Conservation (phyloP, 2,113 vertebrate genomes). For the Odontophorus gujanensis region DNA sequence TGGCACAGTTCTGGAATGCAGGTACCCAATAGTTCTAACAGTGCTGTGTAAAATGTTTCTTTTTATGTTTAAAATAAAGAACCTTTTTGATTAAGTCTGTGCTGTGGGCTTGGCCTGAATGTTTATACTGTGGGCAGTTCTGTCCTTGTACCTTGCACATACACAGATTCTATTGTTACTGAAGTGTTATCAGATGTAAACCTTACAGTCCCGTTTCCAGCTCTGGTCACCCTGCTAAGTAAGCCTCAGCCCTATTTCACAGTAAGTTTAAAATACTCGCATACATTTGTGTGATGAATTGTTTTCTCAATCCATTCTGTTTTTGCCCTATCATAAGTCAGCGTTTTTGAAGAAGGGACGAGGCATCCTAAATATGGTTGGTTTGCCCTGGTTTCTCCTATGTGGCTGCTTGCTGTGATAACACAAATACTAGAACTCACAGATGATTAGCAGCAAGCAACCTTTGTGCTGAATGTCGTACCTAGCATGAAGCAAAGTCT, state of each 20-base stretch:
- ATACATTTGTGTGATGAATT: not conserved
- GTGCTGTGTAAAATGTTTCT: constrained; percentile 67
- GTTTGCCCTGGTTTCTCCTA: not conserved
- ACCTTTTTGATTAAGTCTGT: constrained; percentile 67
- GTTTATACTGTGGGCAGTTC: not conserved
- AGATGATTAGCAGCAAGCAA: no score
- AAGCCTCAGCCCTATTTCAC: not conserved
- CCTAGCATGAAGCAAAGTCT: not conserved
- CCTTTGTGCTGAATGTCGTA: not conserved
- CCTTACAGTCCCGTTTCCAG: not conserved
- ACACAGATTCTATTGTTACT: not conserved
- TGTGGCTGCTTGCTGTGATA: not conserved
- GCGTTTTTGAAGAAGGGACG: not conserved
- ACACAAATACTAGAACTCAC: no score
- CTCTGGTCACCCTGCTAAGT: not conserved
- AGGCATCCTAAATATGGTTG: not conserved
- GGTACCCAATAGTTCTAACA: constrained; percentile 61
- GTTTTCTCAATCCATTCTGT: not conserved
- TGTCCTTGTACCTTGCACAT: not conserved
- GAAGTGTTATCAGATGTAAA: not conserved
- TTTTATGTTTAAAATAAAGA: constrained; percentile 77
- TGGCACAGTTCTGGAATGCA: constrained; percentile 70
- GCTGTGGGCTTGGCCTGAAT: constrained; percentile 32
- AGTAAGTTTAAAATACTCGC: not conserved
- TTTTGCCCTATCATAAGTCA: not conserved